Base-by-base conservation (phyloP, 1,140 invertebrate species). In the Atta cephalotes region DNA sequence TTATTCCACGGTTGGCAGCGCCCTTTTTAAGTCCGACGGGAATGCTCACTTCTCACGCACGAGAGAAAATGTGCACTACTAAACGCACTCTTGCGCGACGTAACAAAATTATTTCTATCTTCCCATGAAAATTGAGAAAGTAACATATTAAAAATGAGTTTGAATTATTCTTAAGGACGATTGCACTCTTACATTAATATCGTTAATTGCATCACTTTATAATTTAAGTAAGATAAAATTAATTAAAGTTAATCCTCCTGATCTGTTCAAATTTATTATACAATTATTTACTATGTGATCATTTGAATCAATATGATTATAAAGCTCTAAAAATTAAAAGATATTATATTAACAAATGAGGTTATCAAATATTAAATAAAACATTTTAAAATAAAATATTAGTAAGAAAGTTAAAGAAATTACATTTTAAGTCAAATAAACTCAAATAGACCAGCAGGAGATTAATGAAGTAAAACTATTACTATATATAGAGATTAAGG, bases 41-140 rank as follows among this genome's bases (percentile, higher is more conserved):
- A 85, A 85, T 87, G 88, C 78, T 90, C 85, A 62, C 72, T 90
- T 89, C 87, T 78, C 74, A 78, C 82, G 82, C 60, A 25, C 12
- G 45, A 66, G 45, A 66, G 62, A 68, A 78, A 85, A 65, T 31
- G 45, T 16, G 35, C 72, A 49, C 51, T 49, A 18, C 31, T 49
- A 39, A 45, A 58, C 53, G 74, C 71, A 58, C 28, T 45, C 21
- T 21, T 28, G 21, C 60, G 68, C 16, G 25, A 18, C 18, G n/a
- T 56, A 39, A 65, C 35, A 14, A 71, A 58, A 49, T 58, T 28
- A 81, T 35, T 45, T 71, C 31, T n/a, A 58, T 60, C 35, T 14
- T 31, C 28, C 35, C 51, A 7, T 45, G 35, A 28, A 56, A 56
- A 70, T 25, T 31, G 28, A 56, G 16, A 39, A 45, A 58, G 9